Base-by-base conservation (phyloP, 2,888 invertebrate genomes). In the Xylota segnis region DNA sequence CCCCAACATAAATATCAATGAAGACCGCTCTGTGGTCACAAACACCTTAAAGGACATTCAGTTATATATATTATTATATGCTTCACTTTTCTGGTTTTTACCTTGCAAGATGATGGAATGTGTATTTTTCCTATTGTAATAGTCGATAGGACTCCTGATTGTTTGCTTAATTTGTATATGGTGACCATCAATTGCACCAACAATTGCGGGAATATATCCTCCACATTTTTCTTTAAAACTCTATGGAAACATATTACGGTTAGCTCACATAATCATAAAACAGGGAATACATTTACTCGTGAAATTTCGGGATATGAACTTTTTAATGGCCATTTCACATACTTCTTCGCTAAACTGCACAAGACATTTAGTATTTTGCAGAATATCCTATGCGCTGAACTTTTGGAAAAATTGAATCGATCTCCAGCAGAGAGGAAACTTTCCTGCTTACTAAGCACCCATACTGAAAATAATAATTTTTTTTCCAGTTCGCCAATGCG, bases 21-120 rank as follows among this genome's bases (percentile, higher is more conserved):
- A n/a, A n/a, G n/a, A n/a, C n/a, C n/a, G n/a, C 23, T 27, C 52
- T 23, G 12, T 52, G 52, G 10, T 52, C 52, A 52, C 52, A 52
- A 10, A 52, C 27, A 52, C 10, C 52, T 52, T 52, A 52, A 12
- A n/a, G 29, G 14, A 32, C 32, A 32, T 4, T 29, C n/a, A n/a
- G n/a, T n/a, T n/a, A n/a, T n/a, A n/a, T n/a, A n/a, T n/a, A n/a
- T n/a, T n/a, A n/a, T n/a, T 54, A 14, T n/a, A n/a, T n/a, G n/a
- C n/a, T n/a, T n/a, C n/a, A n/a, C n/a, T n/a, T n/a, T n/a, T n/a
- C n/a, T n/a, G n/a, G n/a, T n/a, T n/a, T n/a, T n/a, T n/a, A n/a
- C n/a, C n/a, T n/a, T n/a, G n/a, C n/a, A n/a, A n/a, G n/a, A n/a
- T n/a, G n/a, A n/a, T n/a, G n/a, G n/a, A n/a, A n/a, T n/a, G n/a